phyloP scores from a whole-genome alignment of 30 jellyfish, hydroid and myxozoan species.

The Calvadosia cruxmelitensis region DNA sequence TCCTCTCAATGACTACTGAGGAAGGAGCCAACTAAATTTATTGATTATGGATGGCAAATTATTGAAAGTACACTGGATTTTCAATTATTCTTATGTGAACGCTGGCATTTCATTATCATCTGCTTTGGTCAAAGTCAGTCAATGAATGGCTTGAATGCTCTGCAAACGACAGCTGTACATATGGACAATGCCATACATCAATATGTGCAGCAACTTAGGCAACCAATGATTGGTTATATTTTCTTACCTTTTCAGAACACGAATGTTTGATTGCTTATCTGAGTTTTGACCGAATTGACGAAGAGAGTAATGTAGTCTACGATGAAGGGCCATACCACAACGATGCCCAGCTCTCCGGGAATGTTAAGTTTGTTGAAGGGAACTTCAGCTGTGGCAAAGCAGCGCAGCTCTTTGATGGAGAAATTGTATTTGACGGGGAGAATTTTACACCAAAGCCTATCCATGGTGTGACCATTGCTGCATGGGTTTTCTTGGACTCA shows the following conservation, averaged over 20 bases:
- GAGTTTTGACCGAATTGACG: conserved; percentile 80
- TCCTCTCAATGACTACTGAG: no score
- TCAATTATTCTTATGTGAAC: no score
- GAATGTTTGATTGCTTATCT: conserved; percentile 84
- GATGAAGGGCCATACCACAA: conserved; percentile 90
- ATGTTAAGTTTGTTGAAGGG: conserved; percentile 48
- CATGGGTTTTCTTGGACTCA: conserved; percentile 64
- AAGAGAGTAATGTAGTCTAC: conserved; percentile 37
- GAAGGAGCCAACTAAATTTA: no score
- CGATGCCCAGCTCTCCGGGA: conserved; percentile 63
- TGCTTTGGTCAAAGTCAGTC: no score
- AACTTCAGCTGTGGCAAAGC: conserved; percentile 84
- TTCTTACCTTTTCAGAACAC: conserved; percentile 53
- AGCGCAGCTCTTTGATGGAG: conserved; percentile 58
- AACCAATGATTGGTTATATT: no score
- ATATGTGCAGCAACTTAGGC: no score
- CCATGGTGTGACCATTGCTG: conserved; percentile 75
- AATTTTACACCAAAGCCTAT: conserved; percentile 58
- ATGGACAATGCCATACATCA: no score
- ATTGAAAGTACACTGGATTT: no score
- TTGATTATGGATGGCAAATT: no score
- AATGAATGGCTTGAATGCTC: no score
- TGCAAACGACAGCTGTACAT: no score
- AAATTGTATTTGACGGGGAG: conserved; percentile 52
- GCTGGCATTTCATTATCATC: no score